Base-by-base conservation (phyloP, 1,140 invertebrate genomes). In the Drosophila saltans region DNA sequence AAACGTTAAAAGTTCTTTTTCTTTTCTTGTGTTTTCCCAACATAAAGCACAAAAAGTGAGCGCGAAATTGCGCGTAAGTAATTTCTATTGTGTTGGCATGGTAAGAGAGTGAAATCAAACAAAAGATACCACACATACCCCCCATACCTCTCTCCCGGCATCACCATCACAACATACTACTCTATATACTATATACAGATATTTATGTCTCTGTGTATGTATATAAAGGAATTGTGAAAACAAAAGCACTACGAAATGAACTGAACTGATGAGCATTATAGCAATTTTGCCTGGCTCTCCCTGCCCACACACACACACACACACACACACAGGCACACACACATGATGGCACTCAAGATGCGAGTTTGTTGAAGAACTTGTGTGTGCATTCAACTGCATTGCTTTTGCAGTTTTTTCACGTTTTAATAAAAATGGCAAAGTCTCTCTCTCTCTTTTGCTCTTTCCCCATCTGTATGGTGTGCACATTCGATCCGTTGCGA, bases 61-160 rank as follows among this genome's bases (percentile, higher is more conserved):
- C 75, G 69, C 76, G 83, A 86, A 86, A 86, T 86, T 88, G 83
- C 62, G 80, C 83, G 83, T 86, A 83, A 86, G 80, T 88, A 86
- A 86, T 86, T 72, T 67, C 72, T 67, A 86, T 83, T 83, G 72
- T 77, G 69, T 64, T 68, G 56, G 57, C 61, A 41, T 24, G 10
- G 41, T 43, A 28, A 56, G 33, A 33, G 36, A 33, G 36, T n/a
- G 39, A 62, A 66, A 28, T 40, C 9, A 61, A 30, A 59, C 33
- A 16, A 45, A 60, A 45, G 55, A 69, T 39, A 55, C 45, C 45
- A 26, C 45, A 48, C 0, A 2, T 24, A 6, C 21, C 7, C 24
- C 21, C 8, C 45, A 6, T 8, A 60, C 41, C 43, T 9, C 11
- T 33, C 11, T 21, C 16, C 28, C 28, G 4, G 2, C 28, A 60